These are phyloP conservation scores for Mobula birostris DNA, from an alignment of 2,113 vertebrate genomes.

Conservation along the genomic window DNA sequence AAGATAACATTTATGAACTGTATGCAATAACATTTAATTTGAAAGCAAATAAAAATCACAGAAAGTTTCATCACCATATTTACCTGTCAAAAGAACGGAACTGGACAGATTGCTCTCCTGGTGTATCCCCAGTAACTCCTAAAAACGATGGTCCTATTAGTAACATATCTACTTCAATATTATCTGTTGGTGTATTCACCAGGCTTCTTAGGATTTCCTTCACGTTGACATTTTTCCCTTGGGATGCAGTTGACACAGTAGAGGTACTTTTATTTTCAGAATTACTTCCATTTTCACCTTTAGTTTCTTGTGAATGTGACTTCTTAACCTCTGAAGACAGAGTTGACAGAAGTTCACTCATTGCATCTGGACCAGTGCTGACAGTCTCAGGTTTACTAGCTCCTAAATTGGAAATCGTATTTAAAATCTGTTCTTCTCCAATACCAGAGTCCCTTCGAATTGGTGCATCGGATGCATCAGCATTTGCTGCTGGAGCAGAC, in stretches of 20 bases:
- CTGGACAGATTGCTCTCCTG: conserved; percentile 64
- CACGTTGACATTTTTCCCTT: conserved; percentile 80
- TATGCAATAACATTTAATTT: not conserved
- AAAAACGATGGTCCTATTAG: conserved; percentile 74
- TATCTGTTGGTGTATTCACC: conserved; percentile 72
- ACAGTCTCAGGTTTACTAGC: conserved; percentile 43
- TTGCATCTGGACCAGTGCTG: conserved; percentile 74
- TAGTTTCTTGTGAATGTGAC: conserved; percentile 49
- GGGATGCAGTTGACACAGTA: conserved; percentile 48
- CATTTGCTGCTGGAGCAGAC: not conserved
- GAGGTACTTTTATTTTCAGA: conserved; percentile 47
- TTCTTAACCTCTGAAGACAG: conserved; percentile 83
- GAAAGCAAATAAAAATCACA: not conserved
- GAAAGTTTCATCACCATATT: conserved; percentile 36
- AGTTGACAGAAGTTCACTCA: conserved; percentile 81
- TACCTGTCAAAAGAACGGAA: conserved; percentile 94
- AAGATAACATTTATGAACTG: not conserved
- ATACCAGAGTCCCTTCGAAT: conserved; percentile 67
- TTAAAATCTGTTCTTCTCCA: conserved; percentile 64
- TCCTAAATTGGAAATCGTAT: conserved; percentile 44
- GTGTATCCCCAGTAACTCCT: conserved; percentile 62
- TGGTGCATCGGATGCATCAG: not conserved
- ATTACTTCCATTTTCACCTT: conserved; percentile 47
- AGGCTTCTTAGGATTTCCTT: conserved; percentile 92
- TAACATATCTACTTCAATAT: conserved; percentile 64